A percentile compares a stretch with the other conserved stretches of the same genome.
These are phyloP conservation scores for Gymnorhina tibicen DNA, from an alignment of 2,113 vertebrate species.

Conservation along the genomic window DNA sequence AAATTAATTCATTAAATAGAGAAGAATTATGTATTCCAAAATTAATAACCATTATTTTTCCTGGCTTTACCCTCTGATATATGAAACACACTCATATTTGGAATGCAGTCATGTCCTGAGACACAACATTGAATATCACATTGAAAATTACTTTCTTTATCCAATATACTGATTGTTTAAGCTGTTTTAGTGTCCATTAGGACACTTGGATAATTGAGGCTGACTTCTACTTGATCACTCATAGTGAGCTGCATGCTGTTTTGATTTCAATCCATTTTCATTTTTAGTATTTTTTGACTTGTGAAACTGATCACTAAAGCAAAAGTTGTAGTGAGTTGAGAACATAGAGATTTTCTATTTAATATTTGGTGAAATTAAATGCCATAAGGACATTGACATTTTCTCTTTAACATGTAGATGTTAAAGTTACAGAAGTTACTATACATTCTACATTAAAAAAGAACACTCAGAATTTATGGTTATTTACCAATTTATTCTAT, in stretches of 20 bases:
- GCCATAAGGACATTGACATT: background rate
- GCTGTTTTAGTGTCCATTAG: background rate
- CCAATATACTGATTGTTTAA: background rate
- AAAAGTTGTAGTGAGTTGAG: background rate
- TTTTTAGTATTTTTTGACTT: background rate
- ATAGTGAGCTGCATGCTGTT: background rate
- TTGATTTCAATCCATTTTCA: background rate
- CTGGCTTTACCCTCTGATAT: background rate
- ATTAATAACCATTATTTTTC: background rate
- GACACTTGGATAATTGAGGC: background rate
- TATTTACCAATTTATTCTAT: background rate
- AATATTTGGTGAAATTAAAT: background rate
- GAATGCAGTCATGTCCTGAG: background rate
- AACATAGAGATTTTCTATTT: background rate
- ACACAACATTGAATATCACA: background rate
- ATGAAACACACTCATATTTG: background rate
- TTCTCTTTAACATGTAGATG: background rate
- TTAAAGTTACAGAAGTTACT: background rate
- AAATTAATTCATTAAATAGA: background rate
- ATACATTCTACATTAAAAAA: background rate
- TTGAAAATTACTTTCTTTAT: background rate
- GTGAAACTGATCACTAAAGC: background rate
- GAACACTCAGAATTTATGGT: background rate
- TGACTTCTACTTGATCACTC: background rate
- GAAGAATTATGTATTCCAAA: background rate